These are phyloP conservation scores for Poecilobothrus nobilitatus DNA, from an alignment of 2,888 invertebrate genomes.

Conservation along the genomic window DNA sequence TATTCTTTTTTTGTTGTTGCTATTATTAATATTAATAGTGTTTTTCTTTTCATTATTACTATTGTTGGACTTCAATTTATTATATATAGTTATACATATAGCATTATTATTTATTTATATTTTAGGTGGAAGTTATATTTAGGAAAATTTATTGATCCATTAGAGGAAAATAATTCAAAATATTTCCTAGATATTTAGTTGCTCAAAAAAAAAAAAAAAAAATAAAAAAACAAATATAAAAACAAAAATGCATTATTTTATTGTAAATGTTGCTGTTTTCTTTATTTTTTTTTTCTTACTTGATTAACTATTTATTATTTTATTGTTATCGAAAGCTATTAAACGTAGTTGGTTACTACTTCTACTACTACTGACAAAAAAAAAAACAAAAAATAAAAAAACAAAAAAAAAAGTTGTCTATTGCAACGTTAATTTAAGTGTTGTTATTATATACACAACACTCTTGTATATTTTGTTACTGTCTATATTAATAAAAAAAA, in stretches of 20 bases:
- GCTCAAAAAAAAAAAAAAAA: neutral
- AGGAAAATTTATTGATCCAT: slow-evolving; percentile 1
- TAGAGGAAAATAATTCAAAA: slow-evolving; percentile 2
- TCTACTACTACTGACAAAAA: too few relatives aligned
- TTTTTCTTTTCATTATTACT: too few relatives aligned
- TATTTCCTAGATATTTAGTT: neutral
- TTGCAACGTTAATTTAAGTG: too few relatives aligned
- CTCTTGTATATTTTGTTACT: neutral
- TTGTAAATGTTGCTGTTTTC: too few relatives aligned
- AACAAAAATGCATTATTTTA: too few relatives aligned
- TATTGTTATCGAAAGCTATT: too few relatives aligned
- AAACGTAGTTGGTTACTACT: too few relatives aligned
- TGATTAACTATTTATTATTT: neutral
- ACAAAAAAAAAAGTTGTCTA: too few relatives aligned
- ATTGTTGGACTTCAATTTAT: neutral
- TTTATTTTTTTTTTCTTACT: neutral
- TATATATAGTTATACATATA: too few relatives aligned
- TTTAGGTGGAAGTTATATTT: neutral
- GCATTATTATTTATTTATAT: neutral
- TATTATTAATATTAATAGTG: too few relatives aligned
- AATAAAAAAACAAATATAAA: neutral
- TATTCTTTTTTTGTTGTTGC: neutral
- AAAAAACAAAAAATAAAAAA: too few relatives aligned
- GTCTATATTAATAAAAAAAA: neutral
- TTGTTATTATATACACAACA: too few relatives aligned